A percentile compares a stretch with the other conserved stretches of the same genome.
Conservation (phyloP, 2,113 vertebrate genomes). For the Nesospiza acunhae region DNA sequence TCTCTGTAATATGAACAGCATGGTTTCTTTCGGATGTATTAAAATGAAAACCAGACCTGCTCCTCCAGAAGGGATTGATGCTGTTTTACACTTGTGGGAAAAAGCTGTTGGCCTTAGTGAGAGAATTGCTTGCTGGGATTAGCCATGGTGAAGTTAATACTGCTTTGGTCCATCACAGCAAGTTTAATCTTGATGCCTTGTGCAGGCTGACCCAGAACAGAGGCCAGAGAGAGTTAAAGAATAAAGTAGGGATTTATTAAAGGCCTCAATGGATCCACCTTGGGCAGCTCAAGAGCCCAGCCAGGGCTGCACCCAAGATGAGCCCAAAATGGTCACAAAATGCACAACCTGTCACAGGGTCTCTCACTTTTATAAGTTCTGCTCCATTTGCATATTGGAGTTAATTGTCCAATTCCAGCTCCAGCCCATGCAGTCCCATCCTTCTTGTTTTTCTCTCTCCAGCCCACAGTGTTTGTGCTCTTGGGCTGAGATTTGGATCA, state of each 20-base stretch:
- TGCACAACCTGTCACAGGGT: accelerated
- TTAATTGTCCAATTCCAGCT: neutral
- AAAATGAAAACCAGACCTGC: neutral
- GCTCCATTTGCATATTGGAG: neutral
- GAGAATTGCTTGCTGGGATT: neutral
- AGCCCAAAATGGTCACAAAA: neutral
- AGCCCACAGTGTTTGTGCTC: neutral
- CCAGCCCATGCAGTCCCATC: neutral
- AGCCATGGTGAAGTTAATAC: neutral
- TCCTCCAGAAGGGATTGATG: neutral
- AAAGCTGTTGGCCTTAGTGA: neutral
- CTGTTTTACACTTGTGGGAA: neutral
- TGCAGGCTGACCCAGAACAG: neutral
- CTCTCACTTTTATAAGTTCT: neutral
- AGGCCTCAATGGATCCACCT: neutral
- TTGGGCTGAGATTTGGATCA: neutral
- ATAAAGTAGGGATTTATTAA: neutral
- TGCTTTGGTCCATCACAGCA: neutral
- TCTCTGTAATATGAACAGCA: neutral
- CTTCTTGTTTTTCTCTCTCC: neutral
- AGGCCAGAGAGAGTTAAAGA: neutral
- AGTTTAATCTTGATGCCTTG: neutral
- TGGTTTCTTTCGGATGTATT: neutral
- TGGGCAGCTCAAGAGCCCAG: neutral
- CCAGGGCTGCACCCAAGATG: too few species aligned